Percentiles rank a stretch among this genome's conserved stretches.
Evolutionary conservation across 2,113 vertebrate genomes (phyloP).

Genomic region (Galbula dea): DNA sequence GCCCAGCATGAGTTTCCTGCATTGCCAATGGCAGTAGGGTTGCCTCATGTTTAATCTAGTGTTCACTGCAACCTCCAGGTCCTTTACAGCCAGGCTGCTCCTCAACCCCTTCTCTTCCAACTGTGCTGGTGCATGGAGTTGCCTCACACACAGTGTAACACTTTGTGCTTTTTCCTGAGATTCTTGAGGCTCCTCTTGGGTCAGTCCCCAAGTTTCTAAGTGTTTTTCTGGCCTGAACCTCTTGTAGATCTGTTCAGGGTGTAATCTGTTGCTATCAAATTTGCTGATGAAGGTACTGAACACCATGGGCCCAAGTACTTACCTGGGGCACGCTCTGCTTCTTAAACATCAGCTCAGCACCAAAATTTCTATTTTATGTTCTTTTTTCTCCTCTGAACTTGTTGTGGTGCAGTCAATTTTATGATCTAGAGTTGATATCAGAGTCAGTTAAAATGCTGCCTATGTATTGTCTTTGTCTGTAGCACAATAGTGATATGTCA

Average conservation of each 20-base stretch:
- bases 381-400: background rate
- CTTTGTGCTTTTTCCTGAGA: background rate
- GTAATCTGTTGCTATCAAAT: background rate
- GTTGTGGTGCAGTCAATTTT: background rate
- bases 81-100: background rate
- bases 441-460: background rate
- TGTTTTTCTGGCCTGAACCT: background rate
- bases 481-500: background rate
- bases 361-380: background rate
- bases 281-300: background rate
- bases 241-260: background rate
- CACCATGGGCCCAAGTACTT: background rate
- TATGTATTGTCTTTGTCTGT: background rate
- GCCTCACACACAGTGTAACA: background rate
- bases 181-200: background rate
- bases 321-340: background rate
- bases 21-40: background rate
- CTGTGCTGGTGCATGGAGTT: background rate
- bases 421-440: background rate
- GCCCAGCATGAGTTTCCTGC: background rate
- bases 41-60: background rate
- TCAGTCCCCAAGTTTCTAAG: background rate
- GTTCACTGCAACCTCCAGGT: background rate
- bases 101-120: background rate
- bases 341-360: background rate